Evolutionary conservation across 2,113 vertebrate species (phyloP).

Genomic region (Onychostoma macrolepis): DNA sequence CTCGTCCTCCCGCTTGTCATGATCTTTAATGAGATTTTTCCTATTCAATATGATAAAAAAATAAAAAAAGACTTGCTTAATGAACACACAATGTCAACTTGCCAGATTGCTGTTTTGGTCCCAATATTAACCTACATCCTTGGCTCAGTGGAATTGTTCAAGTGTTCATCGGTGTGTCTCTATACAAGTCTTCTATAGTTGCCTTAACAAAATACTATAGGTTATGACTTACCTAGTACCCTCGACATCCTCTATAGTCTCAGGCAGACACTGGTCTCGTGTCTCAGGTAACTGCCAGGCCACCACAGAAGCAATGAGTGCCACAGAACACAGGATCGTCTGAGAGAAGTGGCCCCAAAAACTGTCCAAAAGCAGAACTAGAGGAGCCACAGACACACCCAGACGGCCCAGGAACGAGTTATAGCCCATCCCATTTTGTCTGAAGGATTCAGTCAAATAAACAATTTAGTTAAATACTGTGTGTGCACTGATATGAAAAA

Average conservation of each 20-base stretch:
- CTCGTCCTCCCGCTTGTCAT: not conserved
- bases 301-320: constrained; percentile 65
- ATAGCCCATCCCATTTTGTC: constrained; percentile 78
- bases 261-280: constrained; percentile 63
- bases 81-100: not conserved
- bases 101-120: not conserved
- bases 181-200: not conserved
- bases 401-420: constrained; percentile 71
- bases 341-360: constrained; percentile 71
- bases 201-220: not conserved
- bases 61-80: not conserved
- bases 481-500: not conserved
- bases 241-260: constrained; percentile 79
- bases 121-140: not conserved
- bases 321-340: constrained; percentile 64
- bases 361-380: constrained; percentile 71
- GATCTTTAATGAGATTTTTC: not conserved
- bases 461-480: not conserved
- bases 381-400: constrained; percentile 72
- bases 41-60: constrained; percentile 6
- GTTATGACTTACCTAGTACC: constrained; percentile 61
- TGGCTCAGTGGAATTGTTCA: not conserved
- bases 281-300: constrained; percentile 76
- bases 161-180: not conserved
- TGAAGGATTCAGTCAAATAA: constrained; percentile 52